These are phyloP conservation scores for Bombus difficillimus DNA, from an alignment of 1,140 invertebrate genomes.

Conservation along the genomic window DNA sequence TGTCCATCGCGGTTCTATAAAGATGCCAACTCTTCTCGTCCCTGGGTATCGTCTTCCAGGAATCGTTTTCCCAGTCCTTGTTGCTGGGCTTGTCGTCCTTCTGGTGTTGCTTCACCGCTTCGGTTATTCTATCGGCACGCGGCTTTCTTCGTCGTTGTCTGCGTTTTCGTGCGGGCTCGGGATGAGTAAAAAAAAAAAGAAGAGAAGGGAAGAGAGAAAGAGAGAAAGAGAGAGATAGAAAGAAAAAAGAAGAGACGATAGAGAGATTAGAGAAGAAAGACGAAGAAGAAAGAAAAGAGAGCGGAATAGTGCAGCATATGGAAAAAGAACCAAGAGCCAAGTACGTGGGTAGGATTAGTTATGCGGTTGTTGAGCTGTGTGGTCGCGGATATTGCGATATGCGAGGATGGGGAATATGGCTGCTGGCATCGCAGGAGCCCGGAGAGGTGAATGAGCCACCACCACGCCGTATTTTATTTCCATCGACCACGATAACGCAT, in stretches of 20 bases:
- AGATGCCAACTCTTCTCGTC: constrained; percentile 83
- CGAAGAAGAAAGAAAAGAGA: constrained; percentile 1
- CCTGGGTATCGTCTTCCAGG: constrained; percentile 80
- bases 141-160: constrained; percentile 81
- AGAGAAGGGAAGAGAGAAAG: constrained; percentile 2
- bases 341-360: constrained; percentile 42
- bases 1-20: constrained; percentile 81
- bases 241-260: constrained; percentile 40
- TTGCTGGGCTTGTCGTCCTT: constrained; percentile 62
- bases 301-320: constrained; percentile 31
- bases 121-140: constrained; percentile 71
- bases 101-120: constrained; percentile 61
- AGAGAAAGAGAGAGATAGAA: constrained; percentile 10
- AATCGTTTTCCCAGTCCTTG: constrained; percentile 81
- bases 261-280: constrained; percentile 34
- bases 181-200: constrained; percentile 71
- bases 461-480: constrained; percentile 81
- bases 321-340: constrained; percentile 42
- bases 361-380: constrained; percentile 39
- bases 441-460: constrained; percentile 73
- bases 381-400: constrained; percentile 34
- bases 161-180: constrained; percentile 74
- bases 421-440: constrained; percentile 42
- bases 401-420: constrained; percentile 34
- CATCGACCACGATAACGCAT: constrained; percentile 83